Base-by-base conservation (phyloP, 2,888 invertebrate species). In the Cynaeus angustus region DNA sequence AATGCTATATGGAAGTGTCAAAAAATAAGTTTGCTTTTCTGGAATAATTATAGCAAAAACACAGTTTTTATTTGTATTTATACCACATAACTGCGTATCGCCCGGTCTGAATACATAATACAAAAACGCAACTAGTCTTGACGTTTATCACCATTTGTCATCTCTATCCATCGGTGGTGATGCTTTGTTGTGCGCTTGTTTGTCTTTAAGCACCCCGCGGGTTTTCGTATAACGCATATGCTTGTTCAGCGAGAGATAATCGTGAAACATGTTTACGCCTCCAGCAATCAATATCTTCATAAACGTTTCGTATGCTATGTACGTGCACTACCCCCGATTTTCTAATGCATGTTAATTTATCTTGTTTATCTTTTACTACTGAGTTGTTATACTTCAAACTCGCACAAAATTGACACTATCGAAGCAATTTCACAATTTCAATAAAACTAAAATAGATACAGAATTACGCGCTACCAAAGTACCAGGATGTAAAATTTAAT, bases 231-330 rank as follows among this genome's bases (percentile, higher is more conserved):
- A 66, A 62, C 61, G 66, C 70, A 66, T 66, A 56, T 70, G 70
- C 62, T 56, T 56, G 65, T 53, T 66, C 66, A 50, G 66, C 45
- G 41, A 61, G 56, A 70, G 66, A 70, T 70, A 70, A 66, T 70
- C 61, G 66, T 41, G 70, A 41, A 70, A 70, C 66, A 70, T 70
- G 70, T 70, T 66, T 70, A 38, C 61, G 55, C 66, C 62, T 41
- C 52, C 21, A 55, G 70, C 66, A 56, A 62, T 62, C 55, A 61
- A 70, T 70, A 70, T 66, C 66, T 66, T 61, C 61, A 53, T 66
- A 53, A 70, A 59, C 55, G 55, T 45, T 59, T 1, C 30, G 26
- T 41, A 56, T 55, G n/a, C 56, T 10, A 55, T 30, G 38, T 58
- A 43, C 45, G 45, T 46, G 13, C 58, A 58, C 46, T 45, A 30